Percentiles rank a stretch among this genome's conserved stretches.
phyloP scores from a whole-genome alignment of 2,113 vertebrate species.

The Lipophrys pholis region DNA sequence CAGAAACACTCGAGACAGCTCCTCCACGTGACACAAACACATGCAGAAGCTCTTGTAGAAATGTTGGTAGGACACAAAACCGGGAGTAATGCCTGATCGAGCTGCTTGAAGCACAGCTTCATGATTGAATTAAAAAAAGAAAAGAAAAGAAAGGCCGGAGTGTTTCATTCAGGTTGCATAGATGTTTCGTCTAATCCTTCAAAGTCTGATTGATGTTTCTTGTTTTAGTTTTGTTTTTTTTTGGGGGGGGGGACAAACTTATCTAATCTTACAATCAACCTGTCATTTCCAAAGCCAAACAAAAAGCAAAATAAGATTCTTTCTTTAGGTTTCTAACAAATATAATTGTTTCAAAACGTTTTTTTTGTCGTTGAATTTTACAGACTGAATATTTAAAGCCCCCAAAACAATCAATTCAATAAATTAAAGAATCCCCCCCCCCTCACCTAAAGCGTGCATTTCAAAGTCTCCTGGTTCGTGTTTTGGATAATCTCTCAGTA shows the following conservation, averaged over 20 bases:
- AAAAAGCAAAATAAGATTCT: conserved; percentile 12
- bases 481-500: conserved; percentile 56
- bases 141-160: conserved; percentile 22
- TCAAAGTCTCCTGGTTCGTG: conserved; percentile 60
- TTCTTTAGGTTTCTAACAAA: conserved; percentile 14
- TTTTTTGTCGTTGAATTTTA: conserved; percentile 43
- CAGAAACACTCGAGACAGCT: conserved; percentile 38
- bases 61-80: conserved; percentile 56
- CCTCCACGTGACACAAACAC: conserved; percentile 54
- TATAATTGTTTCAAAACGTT: neutral
- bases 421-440: conserved; percentile 47
- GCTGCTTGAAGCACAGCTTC: conserved; percentile 37
- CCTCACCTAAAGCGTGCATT: conserved; percentile 61
- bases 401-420: conserved; percentile 44
- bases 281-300: conserved; percentile 46
- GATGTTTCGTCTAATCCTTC: conserved; percentile 61
- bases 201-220: conserved; percentile 37
- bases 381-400: conserved; percentile 52
- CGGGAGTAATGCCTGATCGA: conserved; percentile 38
- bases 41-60: conserved; percentile 65
- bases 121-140: conserved; percentile 3
- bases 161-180: conserved; percentile 53
- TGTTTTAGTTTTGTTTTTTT: conserved; percentile 2
- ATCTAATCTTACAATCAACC: conserved; percentile 50
- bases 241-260: conserved; percentile 20